phyloP scores from a whole-genome alignment of 2,113 vertebrate species.

The Phainopepla nitens region DNA sequence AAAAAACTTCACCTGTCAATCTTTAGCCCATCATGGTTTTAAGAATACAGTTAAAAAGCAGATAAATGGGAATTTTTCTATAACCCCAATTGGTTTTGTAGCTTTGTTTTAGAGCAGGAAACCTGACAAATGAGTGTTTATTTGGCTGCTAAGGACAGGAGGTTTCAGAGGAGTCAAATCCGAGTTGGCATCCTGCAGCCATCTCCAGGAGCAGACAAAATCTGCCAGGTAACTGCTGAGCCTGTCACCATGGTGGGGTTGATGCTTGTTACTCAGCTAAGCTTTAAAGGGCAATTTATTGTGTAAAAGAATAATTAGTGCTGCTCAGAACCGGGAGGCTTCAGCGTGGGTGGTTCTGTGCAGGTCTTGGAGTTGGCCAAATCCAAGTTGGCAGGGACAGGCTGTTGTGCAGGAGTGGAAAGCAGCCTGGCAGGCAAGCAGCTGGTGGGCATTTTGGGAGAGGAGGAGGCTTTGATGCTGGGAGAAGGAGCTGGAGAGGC shows the following conservation, averaged over 20 bases:
- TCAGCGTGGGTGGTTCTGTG: neutral
- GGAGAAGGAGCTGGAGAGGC: neutral
- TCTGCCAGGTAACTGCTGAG: neutral
- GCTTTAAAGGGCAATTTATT: neutral
- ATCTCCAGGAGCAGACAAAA: neutral
- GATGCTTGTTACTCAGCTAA: neutral
- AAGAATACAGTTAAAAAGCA: neutral
- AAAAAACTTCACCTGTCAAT: neutral
- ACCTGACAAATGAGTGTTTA: neutral
- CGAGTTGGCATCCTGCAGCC: neutral
- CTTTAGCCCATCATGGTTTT: neutral
- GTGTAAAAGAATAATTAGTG: neutral
- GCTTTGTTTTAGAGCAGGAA: neutral
- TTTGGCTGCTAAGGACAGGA: neutral
- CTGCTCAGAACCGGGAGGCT: neutral
- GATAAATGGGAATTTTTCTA: neutral
- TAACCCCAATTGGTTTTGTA: accelerated
- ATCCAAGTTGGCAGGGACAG: neutral
- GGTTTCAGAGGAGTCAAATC: neutral
- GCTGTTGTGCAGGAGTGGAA: neutral
- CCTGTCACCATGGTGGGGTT: neutral
- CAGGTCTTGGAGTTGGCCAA: neutral
- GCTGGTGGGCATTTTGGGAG: neutral
- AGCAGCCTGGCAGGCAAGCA: neutral
- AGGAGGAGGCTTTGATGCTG: too few relatives aligned